Evolutionary conservation across 2,113 vertebrate genomes (phyloP).

Genomic region (Argyrosomus japonicus): DNA sequence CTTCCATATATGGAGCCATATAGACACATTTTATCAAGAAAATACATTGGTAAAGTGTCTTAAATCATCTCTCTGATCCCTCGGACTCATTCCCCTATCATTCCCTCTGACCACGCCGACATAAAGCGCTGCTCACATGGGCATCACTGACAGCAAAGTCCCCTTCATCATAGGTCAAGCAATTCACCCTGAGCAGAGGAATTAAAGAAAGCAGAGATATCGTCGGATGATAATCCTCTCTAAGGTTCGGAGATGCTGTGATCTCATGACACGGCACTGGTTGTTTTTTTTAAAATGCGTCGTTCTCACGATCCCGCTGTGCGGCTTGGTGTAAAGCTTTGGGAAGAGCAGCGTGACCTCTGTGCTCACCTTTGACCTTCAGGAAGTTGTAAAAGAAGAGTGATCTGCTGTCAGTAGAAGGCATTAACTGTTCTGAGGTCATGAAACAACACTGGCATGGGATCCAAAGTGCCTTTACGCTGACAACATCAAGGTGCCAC

Average conservation of each 20-base stretch:
- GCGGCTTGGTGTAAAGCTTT: background rate
- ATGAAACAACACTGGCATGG: constrained; percentile 3
- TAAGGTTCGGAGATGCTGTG: constrained; percentile 35
- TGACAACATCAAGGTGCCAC: background rate
- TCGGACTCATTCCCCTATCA: constrained; percentile 3
- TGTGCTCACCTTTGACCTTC: constrained; percentile 56
- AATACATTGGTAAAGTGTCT: constrained; percentile 21
- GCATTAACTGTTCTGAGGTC: constrained; percentile 34
- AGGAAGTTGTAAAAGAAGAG: constrained; percentile 62
- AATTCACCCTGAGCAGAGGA: constrained; percentile 38
- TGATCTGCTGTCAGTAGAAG: constrained; percentile 36
- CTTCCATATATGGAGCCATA: constrained; percentile 38
- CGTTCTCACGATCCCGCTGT: background rate
- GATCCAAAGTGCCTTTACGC: background rate
- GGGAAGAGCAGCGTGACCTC: constrained; percentile 29
- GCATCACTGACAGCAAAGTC: constrained; percentile 20
- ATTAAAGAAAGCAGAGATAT: constrained; percentile 39
- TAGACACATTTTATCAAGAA: background rate
- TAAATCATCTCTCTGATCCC: constrained; percentile 40
- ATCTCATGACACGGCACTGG: constrained; percentile 26
- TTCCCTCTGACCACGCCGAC: constrained; percentile 21
- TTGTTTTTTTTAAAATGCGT: constrained; percentile 1
- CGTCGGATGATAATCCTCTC: constrained; percentile 47
- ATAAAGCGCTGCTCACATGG: constrained; percentile 16
- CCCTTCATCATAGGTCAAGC: constrained; percentile 27